These are phyloP conservation scores for Pheosia gnoma DNA, from an alignment of 2,888 invertebrate species.

Conservation along the genomic window DNA sequence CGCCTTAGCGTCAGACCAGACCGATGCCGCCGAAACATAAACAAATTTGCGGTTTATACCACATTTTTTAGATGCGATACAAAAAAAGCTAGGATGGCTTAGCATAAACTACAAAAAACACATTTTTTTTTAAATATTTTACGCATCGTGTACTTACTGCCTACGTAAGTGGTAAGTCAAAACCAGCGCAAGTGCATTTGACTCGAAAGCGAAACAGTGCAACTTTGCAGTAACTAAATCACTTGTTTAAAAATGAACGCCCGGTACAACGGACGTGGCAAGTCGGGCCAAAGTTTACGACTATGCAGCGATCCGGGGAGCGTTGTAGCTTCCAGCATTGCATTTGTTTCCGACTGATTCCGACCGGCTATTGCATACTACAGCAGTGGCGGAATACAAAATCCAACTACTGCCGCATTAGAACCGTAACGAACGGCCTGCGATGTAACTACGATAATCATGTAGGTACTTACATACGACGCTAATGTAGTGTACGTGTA, in stretches of 20 bases:
- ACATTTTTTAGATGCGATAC: too few relatives aligned
- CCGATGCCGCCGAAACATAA: too few relatives aligned
- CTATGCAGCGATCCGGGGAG: slow-evolving; percentile 57
- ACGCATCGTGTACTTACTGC: slow-evolving; percentile 1
- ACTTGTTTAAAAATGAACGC: slow-evolving; percentile 71
- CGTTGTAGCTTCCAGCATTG: slow-evolving; percentile 49
- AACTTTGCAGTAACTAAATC: slow-evolving; percentile 64
- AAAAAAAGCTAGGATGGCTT: too few relatives aligned
- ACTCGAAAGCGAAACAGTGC: slow-evolving; percentile 38
- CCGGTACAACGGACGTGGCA: slow-evolving; percentile 58
- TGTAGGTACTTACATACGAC: slow-evolving; percentile 19
- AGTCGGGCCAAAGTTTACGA: slow-evolving; percentile 66
- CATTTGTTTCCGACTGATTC: slow-evolving; percentile 69
- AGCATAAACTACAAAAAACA: too few relatives aligned
- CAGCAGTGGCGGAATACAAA: slow-evolving; percentile 60
- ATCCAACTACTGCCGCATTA: slow-evolving; percentile 54
- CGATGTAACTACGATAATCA: slow-evolving; percentile 34
- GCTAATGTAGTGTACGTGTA: slow-evolving; percentile 4
- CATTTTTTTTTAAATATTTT: too few relatives aligned
- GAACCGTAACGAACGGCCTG: slow-evolving; percentile 52
- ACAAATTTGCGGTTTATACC: too few relatives aligned
- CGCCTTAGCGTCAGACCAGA: too few relatives aligned
- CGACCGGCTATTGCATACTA: slow-evolving; percentile 63
- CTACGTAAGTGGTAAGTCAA: slow-evolving; percentile 14
- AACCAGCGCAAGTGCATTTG: slow-evolving; percentile 37